phyloP scores from a whole-genome alignment of 1,140 invertebrate genomes.

The Melipona quadrifasciata region DNA sequence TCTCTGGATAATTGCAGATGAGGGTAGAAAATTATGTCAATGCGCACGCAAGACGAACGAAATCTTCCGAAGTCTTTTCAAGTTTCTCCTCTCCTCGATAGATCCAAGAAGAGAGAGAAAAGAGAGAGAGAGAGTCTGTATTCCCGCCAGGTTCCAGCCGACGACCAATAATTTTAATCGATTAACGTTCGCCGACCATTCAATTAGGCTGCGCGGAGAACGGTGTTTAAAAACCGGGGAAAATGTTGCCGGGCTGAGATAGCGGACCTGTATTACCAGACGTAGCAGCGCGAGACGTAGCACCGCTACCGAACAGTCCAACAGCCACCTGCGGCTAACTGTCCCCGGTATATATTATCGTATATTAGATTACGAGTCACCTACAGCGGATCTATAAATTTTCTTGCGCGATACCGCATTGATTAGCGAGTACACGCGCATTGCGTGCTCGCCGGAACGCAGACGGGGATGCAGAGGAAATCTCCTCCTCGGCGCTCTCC shows the following conservation, averaged over 20 bases:
- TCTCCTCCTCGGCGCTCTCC: background rate
- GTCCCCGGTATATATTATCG: slow-evolving; percentile 38
- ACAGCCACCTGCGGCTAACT: slow-evolving; percentile 52
- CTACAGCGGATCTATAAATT: slow-evolving; percentile 56
- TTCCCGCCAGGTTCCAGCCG: background rate
- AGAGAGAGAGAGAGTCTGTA: background rate
- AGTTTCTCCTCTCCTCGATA: slow-evolving; percentile 8
- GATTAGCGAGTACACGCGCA: slow-evolving; percentile 45
- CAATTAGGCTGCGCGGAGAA: slow-evolving; percentile 33
- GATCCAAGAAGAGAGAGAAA: slow-evolving; percentile 8
- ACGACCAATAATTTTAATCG: slow-evolving; percentile 37
- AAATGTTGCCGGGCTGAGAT: slow-evolving; percentile 29
- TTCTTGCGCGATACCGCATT: slow-evolving; percentile 42
- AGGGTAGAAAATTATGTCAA: too few species aligned
- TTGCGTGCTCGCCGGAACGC: slow-evolving; percentile 15
- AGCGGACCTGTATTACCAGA: slow-evolving; percentile 46
- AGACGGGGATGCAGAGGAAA: slow-evolving; percentile 29
- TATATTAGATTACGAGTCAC: slow-evolving; percentile 56
- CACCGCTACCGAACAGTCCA: slow-evolving; percentile 34
- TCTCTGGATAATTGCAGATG: too few species aligned
- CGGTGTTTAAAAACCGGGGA: slow-evolving; percentile 28
- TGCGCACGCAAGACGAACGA: background rate
- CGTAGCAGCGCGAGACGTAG: background rate
- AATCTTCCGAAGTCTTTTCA: background rate
- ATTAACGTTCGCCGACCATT: slow-evolving; percentile 49